Evolutionary conservation across 2,113 vertebrate genomes (phyloP), one percentile per base, ranked within the genome.

Genomic region (Hypocryptadius cinnamomeus): DNA sequence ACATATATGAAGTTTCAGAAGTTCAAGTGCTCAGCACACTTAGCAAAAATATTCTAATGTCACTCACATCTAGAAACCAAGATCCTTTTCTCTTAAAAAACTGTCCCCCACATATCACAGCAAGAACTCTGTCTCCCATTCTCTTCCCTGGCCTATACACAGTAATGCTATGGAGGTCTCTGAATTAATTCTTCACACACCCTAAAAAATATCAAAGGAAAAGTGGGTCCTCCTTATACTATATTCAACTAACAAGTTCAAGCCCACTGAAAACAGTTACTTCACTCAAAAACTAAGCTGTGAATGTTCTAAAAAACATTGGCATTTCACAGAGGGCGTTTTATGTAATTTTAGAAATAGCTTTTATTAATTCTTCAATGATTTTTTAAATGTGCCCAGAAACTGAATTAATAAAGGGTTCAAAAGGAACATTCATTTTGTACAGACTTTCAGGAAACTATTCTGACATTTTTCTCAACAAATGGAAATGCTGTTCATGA

Each of bases 391-490:
- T 39, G 25, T 73, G 22, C 8, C 5, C 35, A 78, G 76, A 79
- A 92, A 90, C 6, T 4, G 60, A 80, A 79, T 40, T 21, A 87
- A 71, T 64, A 69, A 90, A 81, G 42, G 4, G 22, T 79, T 87
- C 57, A 71, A 87, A 92, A 80, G 22, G 20, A 87, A 54, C 15
- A 53, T 53, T 83, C 57, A 64, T 92, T 90, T 82, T 64, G 63
- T 44, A 90, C 13, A 79, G 69, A 79, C 69, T 81, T 80, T 60
- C 61, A 72, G 37, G n/a, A 76, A 89, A 70, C 24, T 66, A 30
- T 78, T 89, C 66, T 80, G 79, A 54, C 45, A 42, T 77, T 91
- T 94, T 91, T 72, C 65, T 89, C 63, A 78, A 89, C 74, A 94
- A 94, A 85, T 60, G 50, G 78, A 91, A 93, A 69, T 39, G 25